Evolutionary conservation across 2,113 vertebrate genomes (phyloP), one percentile per base, ranked within the genome.

Genomic region (Tachuris rubrigastra): DNA sequence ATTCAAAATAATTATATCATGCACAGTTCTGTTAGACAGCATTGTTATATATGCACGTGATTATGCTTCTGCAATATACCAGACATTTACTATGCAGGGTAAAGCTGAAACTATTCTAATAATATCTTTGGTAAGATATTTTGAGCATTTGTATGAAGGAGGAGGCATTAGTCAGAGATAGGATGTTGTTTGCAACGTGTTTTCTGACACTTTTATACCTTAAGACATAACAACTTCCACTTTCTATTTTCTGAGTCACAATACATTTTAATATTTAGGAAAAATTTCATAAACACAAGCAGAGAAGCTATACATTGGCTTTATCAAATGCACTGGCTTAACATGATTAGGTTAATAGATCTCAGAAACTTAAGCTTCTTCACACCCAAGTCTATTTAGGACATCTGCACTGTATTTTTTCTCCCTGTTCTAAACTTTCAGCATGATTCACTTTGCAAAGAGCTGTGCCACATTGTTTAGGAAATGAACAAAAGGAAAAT

Each of bases 171-270:
- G 10, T 72, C 60, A 68, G 47, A 82, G 46, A 53, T 0, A 53
- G 12, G 9, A 67, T 53, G 23, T 12, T 59, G 25, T 52, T 53
- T 56, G 22, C 37, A 85, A 50, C 3, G 15, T 3, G 8, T 8
- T 76, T 82, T 87, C 55, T 52, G 18, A 82, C 9, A 31, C 11
- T 77, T 17, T 27, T 0, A 35, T 35, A 49, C 15, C 20, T 68
- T 68, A 55, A 52, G 0, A 0, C 0, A 0, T 30, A 65, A 85
- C 3, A 83, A 44, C 28, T 27, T 62, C 17, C 14, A 53, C 11
- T 68, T 41, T 53, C 52, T 75, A 30, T 22, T 10, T n/a, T 73
- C 50, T 65, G 14, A 62, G 13, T 39, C 16, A 25, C 4, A 74
- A 27, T 31, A 20, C 0, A 7, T 37, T 68, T 65, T 25, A 76